Base-by-base conservation (phyloP, 2,113 vertebrate species). In the Cephalopholis sonnerati region DNA sequence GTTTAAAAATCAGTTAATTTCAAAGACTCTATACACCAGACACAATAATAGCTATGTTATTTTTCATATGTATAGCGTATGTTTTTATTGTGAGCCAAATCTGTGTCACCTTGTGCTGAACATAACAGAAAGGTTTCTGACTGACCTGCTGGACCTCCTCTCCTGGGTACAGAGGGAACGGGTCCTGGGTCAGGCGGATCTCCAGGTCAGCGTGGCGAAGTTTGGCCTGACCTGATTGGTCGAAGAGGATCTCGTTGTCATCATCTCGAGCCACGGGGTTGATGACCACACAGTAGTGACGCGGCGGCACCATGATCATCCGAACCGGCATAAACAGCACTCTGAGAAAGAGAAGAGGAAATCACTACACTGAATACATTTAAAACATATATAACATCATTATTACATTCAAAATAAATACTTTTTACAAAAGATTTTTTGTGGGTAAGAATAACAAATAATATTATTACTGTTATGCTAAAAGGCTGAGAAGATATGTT, bases 161-260 rank as follows among this genome's bases (percentile, higher is more conserved):
- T 25, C 97, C 97, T 0, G 96, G 96, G 81, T 96, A 96, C 46
- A 97, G 94, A 0, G 96, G 96, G 86, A 97, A 97, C 3, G 97
- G 97, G 7, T 98, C 96, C 93, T 96, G 96, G 63, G 95, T 87
- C 79, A 98, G 95, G 0, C 97, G 95, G 92, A 98, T 97, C 92
- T 98, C 97, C 84, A 95, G 94, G 93, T 98, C 97, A 0, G 96
- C 97, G 0, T 98, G 97, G 0, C 96, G 92, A 4, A 98, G 97
- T 24, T 96, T 96, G 20, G 95, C 96, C 87, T 98, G 97, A 4
- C 97, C 97, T 0, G 93, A 84, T 2, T 69, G 88, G 69, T 98
- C 97, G 0, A 97, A 93, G n/a, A 93, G 92, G n/a, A 96, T 93
- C 0, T 41, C 17, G 0, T 53, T 83, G 7, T 94, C 64, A 0